Percentiles rank a stretch among this genome's conserved stretches.
phyloP scores from a whole-genome alignment of 2,797 vertebrate genomes.

The Cirrhinus mrigala region DNA sequence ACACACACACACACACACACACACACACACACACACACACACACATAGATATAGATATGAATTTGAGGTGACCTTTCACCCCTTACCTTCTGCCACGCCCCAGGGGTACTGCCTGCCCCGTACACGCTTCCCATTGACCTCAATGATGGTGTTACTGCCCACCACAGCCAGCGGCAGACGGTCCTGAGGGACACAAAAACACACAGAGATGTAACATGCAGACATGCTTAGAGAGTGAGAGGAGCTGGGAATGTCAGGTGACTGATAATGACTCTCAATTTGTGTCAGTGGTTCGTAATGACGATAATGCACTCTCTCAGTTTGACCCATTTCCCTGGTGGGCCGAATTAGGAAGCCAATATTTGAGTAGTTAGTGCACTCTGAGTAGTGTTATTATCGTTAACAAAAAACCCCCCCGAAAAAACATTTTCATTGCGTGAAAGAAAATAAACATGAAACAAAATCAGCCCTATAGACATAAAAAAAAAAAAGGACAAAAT shows the following conservation, averaged over 20 bases:
- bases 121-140: constrained; percentile 94
- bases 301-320: neutral
- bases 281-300: neutral
- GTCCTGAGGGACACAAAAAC: constrained; percentile 77
- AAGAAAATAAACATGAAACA: neutral
- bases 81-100: constrained; percentile 97
- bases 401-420: neutral
- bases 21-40: neutral
- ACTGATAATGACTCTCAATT: constrained; percentile 7
- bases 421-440: neutral
- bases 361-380: constrained; percentile 1
- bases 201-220: constrained; percentile 3
- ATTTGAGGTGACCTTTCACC: constrained; percentile 20
- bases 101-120: constrained; percentile 96
- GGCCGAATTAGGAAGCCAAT: neutral
- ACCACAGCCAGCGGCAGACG: constrained; percentile 95
- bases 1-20: neutral
- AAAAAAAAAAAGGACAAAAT: neutral
- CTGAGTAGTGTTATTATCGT: neutral
- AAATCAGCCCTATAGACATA: neutral
- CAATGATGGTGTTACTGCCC: constrained; percentile 95
- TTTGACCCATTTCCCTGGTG: constrained; percentile 40
- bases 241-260: neutral
- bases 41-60: neutral
- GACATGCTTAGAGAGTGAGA: neutral